phyloP scores from a whole-genome alignment of 2,113 vertebrate species.

The Gymnobelideus leadbeateri region DNA sequence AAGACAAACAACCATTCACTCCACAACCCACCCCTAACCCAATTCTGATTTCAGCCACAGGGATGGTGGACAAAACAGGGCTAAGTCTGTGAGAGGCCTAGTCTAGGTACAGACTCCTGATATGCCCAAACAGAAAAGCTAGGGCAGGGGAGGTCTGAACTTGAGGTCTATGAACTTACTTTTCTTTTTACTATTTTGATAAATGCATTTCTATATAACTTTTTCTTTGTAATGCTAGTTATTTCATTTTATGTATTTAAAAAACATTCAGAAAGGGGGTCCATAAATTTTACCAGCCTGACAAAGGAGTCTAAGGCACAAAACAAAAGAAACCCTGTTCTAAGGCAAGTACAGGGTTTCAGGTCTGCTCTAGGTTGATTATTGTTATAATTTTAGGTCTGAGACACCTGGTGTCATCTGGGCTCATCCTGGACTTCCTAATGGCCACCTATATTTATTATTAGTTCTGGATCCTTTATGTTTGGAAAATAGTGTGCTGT shows the following conservation, averaged over 20 bases:
- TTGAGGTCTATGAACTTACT: neutral
- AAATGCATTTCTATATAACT: neutral
- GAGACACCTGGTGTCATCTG: neutral
- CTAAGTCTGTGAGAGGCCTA: neutral
- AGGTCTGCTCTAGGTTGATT: neutral
- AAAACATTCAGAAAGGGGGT: neutral
- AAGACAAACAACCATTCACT: constrained; percentile 19
- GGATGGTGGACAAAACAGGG: constrained; percentile 13
- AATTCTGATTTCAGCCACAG: neutral
- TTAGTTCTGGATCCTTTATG: neutral
- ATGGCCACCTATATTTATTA: neutral
- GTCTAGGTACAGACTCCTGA: neutral
- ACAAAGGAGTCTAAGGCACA: neutral
- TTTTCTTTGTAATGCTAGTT: neutral
- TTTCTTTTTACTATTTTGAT: neutral
- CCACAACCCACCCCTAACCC: neutral
- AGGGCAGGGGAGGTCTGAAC: neutral
- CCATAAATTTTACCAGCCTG: neutral
- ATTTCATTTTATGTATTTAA: neutral
- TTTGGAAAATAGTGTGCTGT: neutral
- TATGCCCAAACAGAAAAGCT: neutral
- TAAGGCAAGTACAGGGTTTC: neutral
- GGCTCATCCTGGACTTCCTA: neutral
- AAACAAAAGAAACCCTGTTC: constrained; percentile 1
- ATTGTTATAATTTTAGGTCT: neutral